phyloP scores from a whole-genome alignment of 2,113 vertebrate species.

The Serinus canaria region DNA sequence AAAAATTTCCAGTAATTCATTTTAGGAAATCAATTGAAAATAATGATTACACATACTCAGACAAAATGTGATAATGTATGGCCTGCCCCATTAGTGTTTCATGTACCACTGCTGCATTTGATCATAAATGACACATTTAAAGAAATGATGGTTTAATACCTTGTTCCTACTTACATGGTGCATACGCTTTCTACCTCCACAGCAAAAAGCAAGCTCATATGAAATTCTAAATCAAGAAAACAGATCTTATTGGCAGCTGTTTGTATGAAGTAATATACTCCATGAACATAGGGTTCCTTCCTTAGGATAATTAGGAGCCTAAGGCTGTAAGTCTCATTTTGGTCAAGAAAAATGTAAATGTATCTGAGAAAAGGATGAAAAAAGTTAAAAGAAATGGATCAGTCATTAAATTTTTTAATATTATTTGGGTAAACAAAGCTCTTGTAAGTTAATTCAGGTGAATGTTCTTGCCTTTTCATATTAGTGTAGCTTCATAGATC shows the following conservation, averaged over 20 bases:
- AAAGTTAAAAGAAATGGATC: not conserved
- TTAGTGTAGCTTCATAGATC: not conserved
- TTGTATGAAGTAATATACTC: not conserved
- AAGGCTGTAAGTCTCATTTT: not conserved
- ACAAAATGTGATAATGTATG: not conserved
- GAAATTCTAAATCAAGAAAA: not conserved
- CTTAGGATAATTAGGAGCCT: not conserved
- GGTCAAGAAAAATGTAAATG: not conserved
- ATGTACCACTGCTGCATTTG: not conserved
- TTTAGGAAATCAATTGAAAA: not conserved
- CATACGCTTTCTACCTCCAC: not conserved
- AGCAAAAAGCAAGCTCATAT: not conserved
- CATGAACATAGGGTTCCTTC: not conserved
- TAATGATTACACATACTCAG: not conserved
- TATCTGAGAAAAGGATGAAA: not conserved
- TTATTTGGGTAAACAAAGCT: not conserved
- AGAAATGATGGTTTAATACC: not conserved
- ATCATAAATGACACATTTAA: not conserved
- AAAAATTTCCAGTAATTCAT: not conserved
- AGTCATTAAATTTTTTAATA: not conserved
- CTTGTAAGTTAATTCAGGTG: not conserved
- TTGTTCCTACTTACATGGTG: not conserved
- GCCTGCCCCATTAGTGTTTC: not conserved
- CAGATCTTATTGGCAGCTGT: not conserved
- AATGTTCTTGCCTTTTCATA: not conserved